These are phyloP conservation scores for Zaprionus ornatus DNA, from an alignment of 1,140 invertebrate species.

Conservation along the genomic window DNA sequence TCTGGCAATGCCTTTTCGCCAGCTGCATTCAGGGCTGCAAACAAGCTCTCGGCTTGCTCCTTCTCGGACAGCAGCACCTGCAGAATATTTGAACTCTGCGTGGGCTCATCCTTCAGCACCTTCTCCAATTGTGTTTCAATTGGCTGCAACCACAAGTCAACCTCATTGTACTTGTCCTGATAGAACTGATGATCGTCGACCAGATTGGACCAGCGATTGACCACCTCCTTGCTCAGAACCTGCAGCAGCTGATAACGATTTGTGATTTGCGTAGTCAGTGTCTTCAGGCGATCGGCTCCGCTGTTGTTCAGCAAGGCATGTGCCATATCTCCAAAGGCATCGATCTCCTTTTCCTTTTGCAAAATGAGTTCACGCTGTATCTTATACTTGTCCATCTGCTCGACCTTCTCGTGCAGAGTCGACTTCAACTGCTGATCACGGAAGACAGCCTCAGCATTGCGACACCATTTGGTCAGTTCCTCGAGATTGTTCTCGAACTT, in stretches of 20 bases:
- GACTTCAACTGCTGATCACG: conserved; percentile 93
- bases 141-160: conserved; percentile 90
- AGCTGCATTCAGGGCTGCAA: conserved; percentile 88
- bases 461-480: conserved; percentile 92
- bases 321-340: conserved; percentile 95
- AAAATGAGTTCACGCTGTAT: conserved; percentile 90
- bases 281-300: conserved; percentile 93
- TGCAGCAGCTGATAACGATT: conserved; percentile 94
- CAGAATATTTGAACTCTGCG: conserved; percentile 86
- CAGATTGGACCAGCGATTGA: conserved; percentile 93
- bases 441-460: conserved; percentile 91
- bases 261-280: conserved; percentile 94
- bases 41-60: conserved; percentile 92
- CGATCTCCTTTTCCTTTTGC: conserved; percentile 91
- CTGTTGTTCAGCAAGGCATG: conserved; percentile 93
- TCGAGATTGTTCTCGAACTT: conserved; percentile 94
- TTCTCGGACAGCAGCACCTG: conserved; percentile 92
- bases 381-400: conserved; percentile 89
- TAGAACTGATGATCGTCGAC: conserved; percentile 94
- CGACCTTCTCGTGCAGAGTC: conserved; percentile 91
- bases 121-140: conserved; percentile 90
- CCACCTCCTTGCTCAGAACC: conserved; percentile 93
- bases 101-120: conserved; percentile 85
- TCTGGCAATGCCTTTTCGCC: conserved; percentile 95
- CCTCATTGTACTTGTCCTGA: conserved; percentile 90